phyloP scores from a whole-genome alignment of 1,140 invertebrate genomes.

The Trissolcus basalis region DNA sequence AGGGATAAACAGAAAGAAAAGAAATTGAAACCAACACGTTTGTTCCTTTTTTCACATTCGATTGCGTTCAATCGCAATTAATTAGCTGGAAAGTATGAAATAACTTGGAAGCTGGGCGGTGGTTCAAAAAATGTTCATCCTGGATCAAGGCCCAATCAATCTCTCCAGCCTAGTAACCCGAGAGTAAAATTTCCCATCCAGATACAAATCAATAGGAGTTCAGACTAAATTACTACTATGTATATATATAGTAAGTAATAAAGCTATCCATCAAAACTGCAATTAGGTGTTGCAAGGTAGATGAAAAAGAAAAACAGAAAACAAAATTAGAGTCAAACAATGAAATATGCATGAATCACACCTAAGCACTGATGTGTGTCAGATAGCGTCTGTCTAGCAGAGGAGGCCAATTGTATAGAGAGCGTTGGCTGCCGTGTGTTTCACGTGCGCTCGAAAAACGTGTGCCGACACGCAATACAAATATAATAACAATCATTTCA shows the following conservation, averaged over 20 bases:
- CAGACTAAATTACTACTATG: neutral
- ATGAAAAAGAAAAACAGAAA: neutral
- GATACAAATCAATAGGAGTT: neutral
- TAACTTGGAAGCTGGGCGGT: too few relatives aligned
- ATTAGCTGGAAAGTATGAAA: too few relatives aligned
- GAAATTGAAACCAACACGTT: too few relatives aligned
- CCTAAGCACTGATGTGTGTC: neutral
- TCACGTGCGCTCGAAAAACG: constrained; percentile 32
- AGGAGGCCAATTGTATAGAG: constrained; percentile 30
- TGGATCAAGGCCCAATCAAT: too few relatives aligned
- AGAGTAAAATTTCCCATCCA: too few relatives aligned
- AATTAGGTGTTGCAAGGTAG: neutral
- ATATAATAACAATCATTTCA: constrained; percentile 54
- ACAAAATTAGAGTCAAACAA: constrained; percentile 23
- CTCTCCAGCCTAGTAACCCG: neutral
- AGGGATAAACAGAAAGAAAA: too few relatives aligned
- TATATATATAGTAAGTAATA: neutral
- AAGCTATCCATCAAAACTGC: constrained; percentile 14
- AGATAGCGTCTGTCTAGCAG: constrained; percentile 17
- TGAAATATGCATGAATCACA: constrained; percentile 43
- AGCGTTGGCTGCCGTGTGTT: constrained; percentile 27
- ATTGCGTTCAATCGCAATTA: too few relatives aligned
- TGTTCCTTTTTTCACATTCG: too few relatives aligned
- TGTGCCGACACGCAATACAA: constrained; percentile 41
- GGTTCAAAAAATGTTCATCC: too few relatives aligned